These are phyloP conservation scores for Agrilus biguttatus DNA, from an alignment of 2,888 invertebrate species.

Conservation along the genomic window DNA sequence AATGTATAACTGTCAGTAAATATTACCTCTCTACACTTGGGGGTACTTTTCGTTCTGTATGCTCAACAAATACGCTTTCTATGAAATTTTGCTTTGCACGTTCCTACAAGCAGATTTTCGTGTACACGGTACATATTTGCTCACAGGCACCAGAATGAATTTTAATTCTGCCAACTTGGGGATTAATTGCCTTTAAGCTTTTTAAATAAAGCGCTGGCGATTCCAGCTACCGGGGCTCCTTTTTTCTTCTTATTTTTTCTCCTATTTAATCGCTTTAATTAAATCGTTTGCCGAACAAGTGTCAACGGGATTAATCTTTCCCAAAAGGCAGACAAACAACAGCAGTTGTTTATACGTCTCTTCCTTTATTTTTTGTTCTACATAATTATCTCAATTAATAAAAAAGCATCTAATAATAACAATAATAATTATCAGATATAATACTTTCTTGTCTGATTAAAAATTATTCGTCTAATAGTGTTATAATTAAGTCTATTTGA, in stretches of 20 bases:
- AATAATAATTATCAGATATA: too few species aligned
- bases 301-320: too few species aligned
- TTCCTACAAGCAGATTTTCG: constrained; percentile 26
- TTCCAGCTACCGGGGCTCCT: constrained; percentile 1
- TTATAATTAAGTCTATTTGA: too few species aligned
- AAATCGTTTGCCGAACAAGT: background rate
- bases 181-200: background rate
- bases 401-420: too few species aligned
- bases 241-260: constrained; percentile 5
- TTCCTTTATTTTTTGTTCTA: too few species aligned
- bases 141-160: constrained; percentile 8
- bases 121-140: constrained; percentile 18
- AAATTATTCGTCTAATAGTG: too few species aligned
- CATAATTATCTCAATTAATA: too few species aligned
- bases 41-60: constrained; percentile 31
- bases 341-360: too few species aligned
- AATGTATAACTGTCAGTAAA: constrained; percentile 36
- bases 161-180: too few species aligned
- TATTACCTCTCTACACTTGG: constrained; percentile 33
- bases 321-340: too few species aligned
- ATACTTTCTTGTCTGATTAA: too few species aligned
- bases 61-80: constrained; percentile 29
- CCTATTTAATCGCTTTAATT: constrained; percentile 7
- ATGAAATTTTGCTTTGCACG: constrained; percentile 29
- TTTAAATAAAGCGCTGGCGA: background rate